These are phyloP conservation scores for Vanessa cardui DNA, from an alignment of 2,888 invertebrate genomes.

Conservation along the genomic window DNA sequence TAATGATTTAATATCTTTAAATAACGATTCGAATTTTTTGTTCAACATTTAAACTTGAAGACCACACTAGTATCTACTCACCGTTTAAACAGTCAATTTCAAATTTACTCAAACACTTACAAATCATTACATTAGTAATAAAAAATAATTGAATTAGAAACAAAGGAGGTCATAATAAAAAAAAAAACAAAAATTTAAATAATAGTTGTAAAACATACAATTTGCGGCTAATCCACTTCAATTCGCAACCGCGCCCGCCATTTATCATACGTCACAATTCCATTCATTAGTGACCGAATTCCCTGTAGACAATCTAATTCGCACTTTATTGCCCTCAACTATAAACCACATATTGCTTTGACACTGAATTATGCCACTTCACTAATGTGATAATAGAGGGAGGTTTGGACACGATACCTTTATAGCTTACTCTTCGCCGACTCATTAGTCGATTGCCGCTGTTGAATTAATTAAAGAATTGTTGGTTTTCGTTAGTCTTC, in stretches of 20 bases:
- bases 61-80: no score
- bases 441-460: constrained; percentile 65
- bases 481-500: constrained; percentile 45
- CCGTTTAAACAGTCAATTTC: no score
- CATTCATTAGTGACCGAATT: constrained; percentile 59
- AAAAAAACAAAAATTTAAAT: background rate
- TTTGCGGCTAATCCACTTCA: constrained; percentile 66
- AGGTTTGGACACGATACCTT: constrained; percentile 40
- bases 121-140: no score
- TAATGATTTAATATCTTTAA: no score
- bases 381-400: constrained; percentile 60
- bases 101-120: no score
- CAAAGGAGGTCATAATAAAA: background rate
- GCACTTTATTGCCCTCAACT: constrained; percentile 58
- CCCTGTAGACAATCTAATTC: constrained; percentile 45
- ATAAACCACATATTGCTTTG: constrained; percentile 60
- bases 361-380: constrained; percentile 48
- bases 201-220: constrained; percentile 21
- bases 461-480: constrained; percentile 62
- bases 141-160: no score
- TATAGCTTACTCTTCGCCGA: constrained; percentile 46
- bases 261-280: constrained; percentile 67
- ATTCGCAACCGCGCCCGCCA: constrained; percentile 67
- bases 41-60: no score
- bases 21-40: no score